Evolutionary conservation across 2,113 vertebrate species (phyloP).

Genomic region (Sapajus apella): DNA sequence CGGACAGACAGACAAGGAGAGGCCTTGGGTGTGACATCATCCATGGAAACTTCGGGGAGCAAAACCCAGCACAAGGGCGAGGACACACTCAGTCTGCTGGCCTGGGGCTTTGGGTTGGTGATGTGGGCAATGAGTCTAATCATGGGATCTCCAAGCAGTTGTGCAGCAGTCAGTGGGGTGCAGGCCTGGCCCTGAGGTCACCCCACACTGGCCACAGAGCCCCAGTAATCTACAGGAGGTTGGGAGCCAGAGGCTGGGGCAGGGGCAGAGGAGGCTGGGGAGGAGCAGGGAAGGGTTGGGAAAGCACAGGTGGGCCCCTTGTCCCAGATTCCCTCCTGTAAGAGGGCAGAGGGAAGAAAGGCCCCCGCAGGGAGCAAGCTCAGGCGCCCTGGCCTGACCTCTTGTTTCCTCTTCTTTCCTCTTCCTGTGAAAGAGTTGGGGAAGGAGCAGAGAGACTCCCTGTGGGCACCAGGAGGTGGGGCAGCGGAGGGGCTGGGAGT

Average conservation of each 20-base stretch:
- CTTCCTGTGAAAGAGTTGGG: not conserved
- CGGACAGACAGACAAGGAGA: not conserved
- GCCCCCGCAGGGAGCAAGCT: not conserved
- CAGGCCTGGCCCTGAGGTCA: not conserved
- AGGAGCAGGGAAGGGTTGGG: not conserved
- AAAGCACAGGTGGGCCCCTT: too few relatives aligned
- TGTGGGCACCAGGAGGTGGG: not conserved
- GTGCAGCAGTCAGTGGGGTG: not conserved
- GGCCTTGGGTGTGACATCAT: not conserved
- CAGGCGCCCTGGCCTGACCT: rapidly evolving
- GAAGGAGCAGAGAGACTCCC: not conserved
- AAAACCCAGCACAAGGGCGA: not conserved
- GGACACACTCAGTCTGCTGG: not conserved
- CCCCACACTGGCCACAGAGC: not conserved
- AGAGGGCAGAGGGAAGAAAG: not conserved
- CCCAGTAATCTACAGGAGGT: not conserved
- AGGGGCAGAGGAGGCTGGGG: not conserved
- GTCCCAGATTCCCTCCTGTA: not conserved
- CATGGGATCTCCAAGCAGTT: not conserved
- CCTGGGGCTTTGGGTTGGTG: not conserved
- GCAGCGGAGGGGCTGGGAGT: too few relatives aligned
- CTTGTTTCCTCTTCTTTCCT: not conserved
- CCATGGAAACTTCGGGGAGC: not conserved
- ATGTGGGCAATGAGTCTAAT: not conserved
- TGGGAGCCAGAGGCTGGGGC: too few relatives aligned